Conservation (phyloP, 2,797 vertebrate species). For the Spea hammondii region DNA sequence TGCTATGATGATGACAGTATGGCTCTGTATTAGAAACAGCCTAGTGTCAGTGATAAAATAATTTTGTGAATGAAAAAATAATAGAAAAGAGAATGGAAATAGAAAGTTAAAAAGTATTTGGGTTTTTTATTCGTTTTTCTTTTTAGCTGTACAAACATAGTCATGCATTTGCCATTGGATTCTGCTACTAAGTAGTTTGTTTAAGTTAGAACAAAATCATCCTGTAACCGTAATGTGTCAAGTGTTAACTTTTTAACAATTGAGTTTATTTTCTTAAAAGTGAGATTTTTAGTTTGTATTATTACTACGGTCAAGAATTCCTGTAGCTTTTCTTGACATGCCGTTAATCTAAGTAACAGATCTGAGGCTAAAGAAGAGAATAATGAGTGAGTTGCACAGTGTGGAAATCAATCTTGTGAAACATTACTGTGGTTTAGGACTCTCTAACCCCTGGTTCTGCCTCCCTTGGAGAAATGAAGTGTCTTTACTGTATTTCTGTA, state of each 20-base stretch:
- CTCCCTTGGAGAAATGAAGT: conserved; percentile 2
- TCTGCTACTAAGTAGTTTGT: no score
- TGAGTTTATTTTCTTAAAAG: not conserved
- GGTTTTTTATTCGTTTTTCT: no score
- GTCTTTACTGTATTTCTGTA: not conserved
- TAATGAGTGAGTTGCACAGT: not conserved
- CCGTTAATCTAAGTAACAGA: not conserved
- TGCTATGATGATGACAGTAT: no score
- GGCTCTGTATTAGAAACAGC: no score
- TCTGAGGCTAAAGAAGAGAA: not conserved
- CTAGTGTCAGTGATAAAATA: no score
- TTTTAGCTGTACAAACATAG: no score
- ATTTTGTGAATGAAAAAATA: no score
- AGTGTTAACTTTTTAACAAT: not conserved
- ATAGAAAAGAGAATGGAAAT: no score
- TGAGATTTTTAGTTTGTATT: not conserved
- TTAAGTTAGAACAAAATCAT: no score
- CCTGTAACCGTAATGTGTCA: no score
- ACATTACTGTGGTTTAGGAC: not conserved
- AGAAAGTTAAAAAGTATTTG: no score
- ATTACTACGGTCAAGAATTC: not conserved
- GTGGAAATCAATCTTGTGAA: conserved; percentile 9
- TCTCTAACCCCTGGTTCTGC: not conserved
- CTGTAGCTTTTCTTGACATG: not conserved
- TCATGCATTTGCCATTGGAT: no score